Percentiles rank a stretch among this genome's conserved stretches.
Evolutionary conservation across 2,888 invertebrate species (phyloP).

Genomic region (Scaeva pyrastri): DNA sequence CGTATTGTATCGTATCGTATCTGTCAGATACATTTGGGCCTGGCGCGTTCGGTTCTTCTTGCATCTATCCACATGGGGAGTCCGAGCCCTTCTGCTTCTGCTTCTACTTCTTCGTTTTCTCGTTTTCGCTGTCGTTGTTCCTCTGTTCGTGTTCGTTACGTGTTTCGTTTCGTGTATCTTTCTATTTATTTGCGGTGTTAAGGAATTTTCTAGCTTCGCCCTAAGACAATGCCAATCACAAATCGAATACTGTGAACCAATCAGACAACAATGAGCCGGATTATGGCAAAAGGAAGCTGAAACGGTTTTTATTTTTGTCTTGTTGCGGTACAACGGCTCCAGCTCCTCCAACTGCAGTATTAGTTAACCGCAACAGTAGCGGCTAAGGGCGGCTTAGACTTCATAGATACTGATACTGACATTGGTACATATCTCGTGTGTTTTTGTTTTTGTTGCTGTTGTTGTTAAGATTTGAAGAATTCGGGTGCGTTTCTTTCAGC

Average conservation of each 20-base stretch:
- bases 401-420: no score
- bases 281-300: constrained; percentile 73
- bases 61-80: constrained; percentile 50
- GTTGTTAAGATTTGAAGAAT: constrained; percentile 9
- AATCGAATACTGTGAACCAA: constrained; percentile 76
- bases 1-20: no score
- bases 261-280: constrained; percentile 70
- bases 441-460: constrained; percentile 25
- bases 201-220: constrained; percentile 76
- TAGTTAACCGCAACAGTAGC: constrained; percentile 13
- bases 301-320: constrained; percentile 39
- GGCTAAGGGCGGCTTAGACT: constrained; percentile 9
- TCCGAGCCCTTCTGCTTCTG: constrained; percentile 21
- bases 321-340: constrained; percentile 9
- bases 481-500: constrained; percentile 46
- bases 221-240: constrained; percentile 76
- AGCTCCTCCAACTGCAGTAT: no score
- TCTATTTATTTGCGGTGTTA: constrained; percentile 62
- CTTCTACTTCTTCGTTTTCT: neutral
- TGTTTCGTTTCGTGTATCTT: constrained; percentile 13
- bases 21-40: constrained; percentile 58
- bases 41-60: constrained; percentile 68
- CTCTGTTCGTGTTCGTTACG: neutral
- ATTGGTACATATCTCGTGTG: neutral
- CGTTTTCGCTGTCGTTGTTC: no score